These are phyloP conservation scores for Zeuzera pyrina DNA, from an alignment of 2,888 invertebrate genomes.

Conservation along the genomic window DNA sequence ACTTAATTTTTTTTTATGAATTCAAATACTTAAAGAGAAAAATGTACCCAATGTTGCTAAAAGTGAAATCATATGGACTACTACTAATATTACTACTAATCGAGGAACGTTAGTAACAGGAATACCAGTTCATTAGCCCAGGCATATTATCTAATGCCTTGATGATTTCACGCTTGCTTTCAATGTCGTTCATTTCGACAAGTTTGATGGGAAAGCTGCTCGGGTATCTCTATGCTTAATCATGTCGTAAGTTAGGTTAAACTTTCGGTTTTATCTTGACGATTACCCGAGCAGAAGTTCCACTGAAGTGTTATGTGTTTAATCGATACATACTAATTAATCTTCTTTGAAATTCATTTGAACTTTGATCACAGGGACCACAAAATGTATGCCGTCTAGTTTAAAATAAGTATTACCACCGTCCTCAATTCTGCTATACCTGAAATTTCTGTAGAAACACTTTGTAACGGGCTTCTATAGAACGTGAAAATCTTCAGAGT, in stretches of 20 bases:
- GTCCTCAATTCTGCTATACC: no score
- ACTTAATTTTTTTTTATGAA: no score
- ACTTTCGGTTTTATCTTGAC: slow-evolving; percentile 54
- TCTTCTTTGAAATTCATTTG: slow-evolving; percentile 36
- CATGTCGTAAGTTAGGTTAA: slow-evolving; percentile 50
- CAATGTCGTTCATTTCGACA: slow-evolving; percentile 29
- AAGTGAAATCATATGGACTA: no score
- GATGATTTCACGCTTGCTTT: slow-evolving; percentile 57
- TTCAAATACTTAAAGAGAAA: no score
- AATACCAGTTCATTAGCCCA: slow-evolving; percentile 45
- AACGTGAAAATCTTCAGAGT: no score
- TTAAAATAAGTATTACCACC: no score
- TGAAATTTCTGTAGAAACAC: no score
- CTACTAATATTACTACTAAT: no score
- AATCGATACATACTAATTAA: slow-evolving; percentile 40
- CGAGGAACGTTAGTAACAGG: no score
- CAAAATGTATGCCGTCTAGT: no score
- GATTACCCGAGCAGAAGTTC: slow-evolving; percentile 42
- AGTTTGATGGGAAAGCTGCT: slow-evolving; percentile 34
- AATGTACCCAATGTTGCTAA: no score
- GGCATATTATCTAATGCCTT: slow-evolving; percentile 52
- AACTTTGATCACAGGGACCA: slow-evolving; percentile 32
- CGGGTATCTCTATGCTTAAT: slow-evolving; percentile 35
- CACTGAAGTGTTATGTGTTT: slow-evolving; percentile 35
- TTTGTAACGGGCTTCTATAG: no score